Percentiles rank a stretch among this genome's conserved stretches.
Conservation (phyloP, 2,797 vertebrate genomes). For the Sandelia bainsii region DNA sequence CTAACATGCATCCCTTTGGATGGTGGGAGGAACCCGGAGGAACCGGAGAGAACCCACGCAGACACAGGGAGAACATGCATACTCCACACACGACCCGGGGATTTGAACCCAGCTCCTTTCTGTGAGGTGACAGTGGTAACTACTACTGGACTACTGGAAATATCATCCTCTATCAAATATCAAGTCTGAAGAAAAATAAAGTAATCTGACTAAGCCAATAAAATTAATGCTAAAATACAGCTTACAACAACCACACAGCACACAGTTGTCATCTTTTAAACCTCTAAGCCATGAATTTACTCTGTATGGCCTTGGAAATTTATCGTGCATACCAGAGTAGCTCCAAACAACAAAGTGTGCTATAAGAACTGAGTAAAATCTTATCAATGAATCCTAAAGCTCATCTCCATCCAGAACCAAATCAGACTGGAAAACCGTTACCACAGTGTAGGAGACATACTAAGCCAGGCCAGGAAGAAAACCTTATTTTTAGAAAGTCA, state of each 20-base stretch:
- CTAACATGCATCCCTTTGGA: no score
- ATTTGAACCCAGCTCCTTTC: no score
- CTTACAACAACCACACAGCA: background rate
- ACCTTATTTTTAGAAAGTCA: conserved; percentile 45
- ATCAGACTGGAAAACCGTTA: conserved; percentile 60
- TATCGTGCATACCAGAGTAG: conserved; percentile 51
- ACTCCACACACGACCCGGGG: no score
- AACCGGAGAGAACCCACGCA: no score
- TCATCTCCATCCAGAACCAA: conserved; percentile 59
- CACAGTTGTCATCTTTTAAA: conserved; percentile 47
- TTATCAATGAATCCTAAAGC: conserved; percentile 62
- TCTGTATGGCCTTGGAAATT: conserved; percentile 48
- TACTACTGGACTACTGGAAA: no score
- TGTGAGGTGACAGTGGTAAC: no score
- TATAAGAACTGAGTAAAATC: conserved; percentile 65
- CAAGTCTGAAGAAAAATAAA: conserved; percentile 35
- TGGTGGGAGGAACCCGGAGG: no score
- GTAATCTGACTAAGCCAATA: conserved; percentile 29
- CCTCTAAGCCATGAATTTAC: conserved; percentile 45
- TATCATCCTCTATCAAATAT: background rate
- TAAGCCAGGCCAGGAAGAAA: conserved; percentile 18
- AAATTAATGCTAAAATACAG: conserved; percentile 37
- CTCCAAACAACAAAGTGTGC: conserved; percentile 59
- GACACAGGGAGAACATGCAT: no score
- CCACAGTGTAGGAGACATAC: conserved; percentile 26